Evolutionary conservation across 2,888 invertebrate species (phyloP), one percentile per base, ranked within the genome.

Genomic region (Idaea dimidiata): DNA sequence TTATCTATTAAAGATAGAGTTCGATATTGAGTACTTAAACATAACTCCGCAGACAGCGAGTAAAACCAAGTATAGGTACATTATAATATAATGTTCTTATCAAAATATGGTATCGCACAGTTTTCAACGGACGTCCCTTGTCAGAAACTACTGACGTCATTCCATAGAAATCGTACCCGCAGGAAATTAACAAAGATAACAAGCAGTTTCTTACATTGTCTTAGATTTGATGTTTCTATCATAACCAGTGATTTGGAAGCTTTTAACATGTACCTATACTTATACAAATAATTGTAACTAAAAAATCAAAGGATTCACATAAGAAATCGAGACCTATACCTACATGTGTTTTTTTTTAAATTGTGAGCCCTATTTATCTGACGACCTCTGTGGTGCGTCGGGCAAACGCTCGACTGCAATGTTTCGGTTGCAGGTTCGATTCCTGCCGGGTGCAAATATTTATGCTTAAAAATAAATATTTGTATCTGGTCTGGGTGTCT

Each of bases 181-280:
- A 84, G 87, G 88, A 87, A 88, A 88, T 87, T 83, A 86, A 86
- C 73, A 73, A 71, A 74, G 86, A 87, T 86, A 87, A 79, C 83
- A 76, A 80, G 75, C 73, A 68, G 78, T 75, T 75, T 69, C 72
- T 67, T 61, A 65, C 65, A 75, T 70, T 77, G 80, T 76, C 73
- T 82, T 77, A 74, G 56, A 53, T 31, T 59, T 32, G 56, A 61
- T 66, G 53, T 24, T 24, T n/a, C 57, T 60, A 61, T 62, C 59
- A 59, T 16, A 60, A 33, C n/a, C 63, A 59, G 43, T 56, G 64
- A 61, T 32, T 53, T 55, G 59, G 17, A 60, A 60, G 3, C 43
- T 33, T 59, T 58, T 16, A 58, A 54, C 53, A 57, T 17, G 43
- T 24, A 10, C 16, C 10, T 14, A 24, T 24, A 43, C 16, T 43